Percentiles rank a stretch among this genome's conserved stretches.
These are phyloP conservation scores for Trididemnum miniatum DNA, from an alignment of 23 tunicate genomes.

Conservation along the genomic window DNA sequence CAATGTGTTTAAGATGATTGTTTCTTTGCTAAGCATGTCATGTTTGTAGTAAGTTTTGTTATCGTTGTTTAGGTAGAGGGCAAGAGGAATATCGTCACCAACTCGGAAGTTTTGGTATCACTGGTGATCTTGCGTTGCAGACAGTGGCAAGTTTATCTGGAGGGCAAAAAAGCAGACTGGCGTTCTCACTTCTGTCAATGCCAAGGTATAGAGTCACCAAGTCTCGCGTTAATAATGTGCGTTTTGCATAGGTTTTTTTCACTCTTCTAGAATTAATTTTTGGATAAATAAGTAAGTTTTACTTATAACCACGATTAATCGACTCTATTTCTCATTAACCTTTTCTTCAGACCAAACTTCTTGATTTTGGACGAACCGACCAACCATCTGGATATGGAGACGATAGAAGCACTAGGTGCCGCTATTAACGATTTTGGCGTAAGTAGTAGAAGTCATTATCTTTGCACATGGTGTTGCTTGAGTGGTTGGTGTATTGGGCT, in stretches of 20 bases:
- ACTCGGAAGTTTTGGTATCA: slow-evolving; percentile 92
- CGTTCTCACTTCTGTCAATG: slow-evolving; percentile 89
- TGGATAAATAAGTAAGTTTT: too few relatives aligned
- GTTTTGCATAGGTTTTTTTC: too few relatives aligned
- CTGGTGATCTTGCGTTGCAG: slow-evolving; percentile 92
- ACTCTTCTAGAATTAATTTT: too few relatives aligned
- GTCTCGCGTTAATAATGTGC: too few relatives aligned
- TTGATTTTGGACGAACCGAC: slow-evolving; percentile 99
- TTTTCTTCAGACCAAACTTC: slow-evolving; percentile 79
- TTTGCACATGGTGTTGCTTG: too few relatives aligned
- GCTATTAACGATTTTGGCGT: slow-evolving; percentile 77
- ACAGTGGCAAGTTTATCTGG: slow-evolving; percentile 83
- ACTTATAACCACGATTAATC: too few relatives aligned
- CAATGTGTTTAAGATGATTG: too few relatives aligned
- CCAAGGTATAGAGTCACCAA: slow-evolving; percentile 41
- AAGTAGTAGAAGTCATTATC: too few relatives aligned
- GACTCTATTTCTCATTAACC: too few relatives aligned
- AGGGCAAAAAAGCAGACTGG: slow-evolving; percentile 95
- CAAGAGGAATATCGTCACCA: slow-evolving; percentile 88
- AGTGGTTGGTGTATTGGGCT: too few relatives aligned
- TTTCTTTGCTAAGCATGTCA: too few relatives aligned
- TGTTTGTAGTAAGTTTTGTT: too few relatives aligned
- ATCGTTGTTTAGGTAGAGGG: slow-evolving; percentile 63
- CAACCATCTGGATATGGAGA: slow-evolving; percentile 98
- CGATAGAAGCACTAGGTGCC: slow-evolving; percentile 87